These are phyloP conservation scores for Muschampia plurimacula DNA, from an alignment of 2,888 invertebrate species.

Conservation along the genomic window DNA sequence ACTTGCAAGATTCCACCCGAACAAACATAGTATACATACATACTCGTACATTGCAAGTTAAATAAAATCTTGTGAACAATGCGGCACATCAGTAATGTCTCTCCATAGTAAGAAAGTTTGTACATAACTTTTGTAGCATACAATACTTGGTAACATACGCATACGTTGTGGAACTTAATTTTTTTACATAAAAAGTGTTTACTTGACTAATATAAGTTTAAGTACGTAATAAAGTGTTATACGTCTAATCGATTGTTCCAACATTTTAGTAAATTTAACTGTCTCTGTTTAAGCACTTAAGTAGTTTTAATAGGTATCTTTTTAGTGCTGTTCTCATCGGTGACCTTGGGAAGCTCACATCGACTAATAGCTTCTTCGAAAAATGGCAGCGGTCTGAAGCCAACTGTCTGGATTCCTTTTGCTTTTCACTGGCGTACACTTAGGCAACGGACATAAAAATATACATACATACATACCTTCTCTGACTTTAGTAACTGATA, in stretches of 20 bases:
- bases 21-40: too few relatives aligned
- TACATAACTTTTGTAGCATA: background rate
- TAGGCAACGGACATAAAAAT: background rate
- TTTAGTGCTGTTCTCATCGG: constrained; percentile 55
- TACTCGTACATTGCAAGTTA: too few relatives aligned
- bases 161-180: background rate
- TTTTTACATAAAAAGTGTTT: background rate
- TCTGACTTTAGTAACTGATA: background rate
- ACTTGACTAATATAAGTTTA: constrained; percentile 8
- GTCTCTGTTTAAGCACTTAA: constrained; percentile 13
- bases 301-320: constrained; percentile 38
- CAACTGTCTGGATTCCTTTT: constrained; percentile 55
- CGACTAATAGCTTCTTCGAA: constrained; percentile 65
- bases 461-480: background rate
- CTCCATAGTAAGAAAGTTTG: too few relatives aligned
- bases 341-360: constrained; percentile 77
- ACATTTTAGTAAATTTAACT: constrained; percentile 34
- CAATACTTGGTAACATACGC: background rate
- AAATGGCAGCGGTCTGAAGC: constrained; percentile 56
- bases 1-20: too few relatives aligned
- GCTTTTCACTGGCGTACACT: constrained; percentile 56
- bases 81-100: too few relatives aligned
- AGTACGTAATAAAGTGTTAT: constrained; percentile 7
- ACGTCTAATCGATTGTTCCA: constrained; percentile 41
- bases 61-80: too few relatives aligned